These are phyloP conservation scores for Athalia cordata DNA, from an alignment of 2,888 invertebrate species.

Conservation along the genomic window DNA sequence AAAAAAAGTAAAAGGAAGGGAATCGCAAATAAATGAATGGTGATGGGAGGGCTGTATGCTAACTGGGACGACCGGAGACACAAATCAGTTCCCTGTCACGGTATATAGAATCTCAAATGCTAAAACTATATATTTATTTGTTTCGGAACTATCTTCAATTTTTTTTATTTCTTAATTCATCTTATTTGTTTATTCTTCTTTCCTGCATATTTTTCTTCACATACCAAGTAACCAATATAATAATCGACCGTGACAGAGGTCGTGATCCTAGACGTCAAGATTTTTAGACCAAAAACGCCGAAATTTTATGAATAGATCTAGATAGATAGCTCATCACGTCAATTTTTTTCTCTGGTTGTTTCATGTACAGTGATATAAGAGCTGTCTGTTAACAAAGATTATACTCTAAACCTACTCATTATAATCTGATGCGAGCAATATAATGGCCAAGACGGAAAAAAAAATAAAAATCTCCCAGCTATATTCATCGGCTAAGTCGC, in stretches of 20 bases:
- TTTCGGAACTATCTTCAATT: slow-evolving; percentile 40
- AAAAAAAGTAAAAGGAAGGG: slow-evolving; percentile 30
- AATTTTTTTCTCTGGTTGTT: not conserved
- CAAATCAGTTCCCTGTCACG: slow-evolving; percentile 45
- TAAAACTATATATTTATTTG: slow-evolving; percentile 39
- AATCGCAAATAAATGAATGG: slow-evolving; percentile 46
- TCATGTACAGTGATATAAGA: no score
- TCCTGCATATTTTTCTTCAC: not conserved
- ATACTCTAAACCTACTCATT: no score
- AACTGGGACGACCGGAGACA: slow-evolving; percentile 48
- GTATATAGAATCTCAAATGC: not conserved
- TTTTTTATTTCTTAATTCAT: not conserved
- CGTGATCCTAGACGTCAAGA: slow-evolving; percentile 25
- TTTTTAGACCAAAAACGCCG: slow-evolving; percentile 12
- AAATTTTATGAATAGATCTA: not conserved
- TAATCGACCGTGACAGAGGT: slow-evolving; percentile 27
- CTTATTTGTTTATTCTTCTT: no score
- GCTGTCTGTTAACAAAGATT: no score
- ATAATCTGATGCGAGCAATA: no score
- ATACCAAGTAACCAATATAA: slow-evolving; percentile 10
- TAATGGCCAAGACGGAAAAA: no score
- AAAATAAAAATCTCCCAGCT: no score
- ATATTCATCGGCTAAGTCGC: no score
- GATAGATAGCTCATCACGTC: not conserved
- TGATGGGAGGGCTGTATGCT: slow-evolving; percentile 42